phyloP scores from a whole-genome alignment of 92 coral and sea anemone species.

The Porites divaricata region DNA sequence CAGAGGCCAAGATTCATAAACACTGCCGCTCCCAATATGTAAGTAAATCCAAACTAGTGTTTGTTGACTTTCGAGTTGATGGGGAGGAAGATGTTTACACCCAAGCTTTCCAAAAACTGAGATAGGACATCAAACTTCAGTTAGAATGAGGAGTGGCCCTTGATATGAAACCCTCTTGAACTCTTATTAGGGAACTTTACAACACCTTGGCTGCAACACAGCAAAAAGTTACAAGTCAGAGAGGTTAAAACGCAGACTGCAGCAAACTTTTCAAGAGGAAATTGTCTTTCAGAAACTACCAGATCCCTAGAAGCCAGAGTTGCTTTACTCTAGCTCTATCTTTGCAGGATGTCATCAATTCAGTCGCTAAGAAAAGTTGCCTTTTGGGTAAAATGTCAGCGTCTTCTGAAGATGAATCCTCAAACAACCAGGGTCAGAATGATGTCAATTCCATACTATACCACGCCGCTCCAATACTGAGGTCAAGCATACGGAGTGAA shows the following conservation, averaged over 20 bases:
- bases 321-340: background rate
- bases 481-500: no score
- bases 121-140: background rate
- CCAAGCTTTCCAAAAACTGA: background rate
- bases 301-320: background rate
- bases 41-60: no score
- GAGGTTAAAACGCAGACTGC: slow-evolving; percentile 10
- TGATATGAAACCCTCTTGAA: background rate
- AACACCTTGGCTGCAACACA: background rate
- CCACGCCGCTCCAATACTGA: no score
- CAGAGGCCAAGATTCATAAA: no score
- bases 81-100: no score
- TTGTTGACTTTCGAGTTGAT: no score
- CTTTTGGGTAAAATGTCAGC: slow-evolving; percentile 32
- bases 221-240: background rate
- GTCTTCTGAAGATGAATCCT: no score
- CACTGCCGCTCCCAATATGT: no score
- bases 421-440: no score
- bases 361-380: background rate
- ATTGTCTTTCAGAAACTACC: background rate
- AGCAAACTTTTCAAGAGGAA: background rate
- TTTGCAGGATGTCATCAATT: background rate
- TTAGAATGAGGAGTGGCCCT: background rate
- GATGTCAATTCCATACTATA: no score
- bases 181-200: background rate